These are phyloP conservation scores for Sminthopsis crassicaudata DNA, from an alignment of 2,113 vertebrate genomes.

Conservation along the genomic window DNA sequence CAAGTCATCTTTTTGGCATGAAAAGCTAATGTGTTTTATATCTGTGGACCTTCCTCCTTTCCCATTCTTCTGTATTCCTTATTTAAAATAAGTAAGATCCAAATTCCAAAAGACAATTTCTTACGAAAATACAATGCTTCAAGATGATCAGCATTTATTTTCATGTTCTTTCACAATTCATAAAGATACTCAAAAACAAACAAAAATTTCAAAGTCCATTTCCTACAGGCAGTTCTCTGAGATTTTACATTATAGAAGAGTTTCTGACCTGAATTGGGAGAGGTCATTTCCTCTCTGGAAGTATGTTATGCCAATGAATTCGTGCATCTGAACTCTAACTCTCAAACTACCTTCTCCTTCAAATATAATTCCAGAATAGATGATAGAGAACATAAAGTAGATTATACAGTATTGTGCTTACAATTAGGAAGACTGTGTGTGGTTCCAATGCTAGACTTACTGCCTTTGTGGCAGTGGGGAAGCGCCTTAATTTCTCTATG, in stretches of 20 bases:
- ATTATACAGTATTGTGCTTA: background rate
- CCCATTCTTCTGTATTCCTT: background rate
- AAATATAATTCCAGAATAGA: background rate
- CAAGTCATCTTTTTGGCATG: conserved; percentile 4
- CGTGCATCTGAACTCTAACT: background rate
- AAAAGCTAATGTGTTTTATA: conserved; percentile 62
- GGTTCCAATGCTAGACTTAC: background rate
- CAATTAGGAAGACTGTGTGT: background rate
- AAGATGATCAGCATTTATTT: conserved; percentile 49
- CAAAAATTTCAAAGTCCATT: conserved; percentile 38
- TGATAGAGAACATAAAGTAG: background rate
- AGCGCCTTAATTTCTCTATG: background rate
- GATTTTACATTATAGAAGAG: background rate
- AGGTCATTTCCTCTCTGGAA: background rate
- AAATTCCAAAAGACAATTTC: conserved; percentile 62
- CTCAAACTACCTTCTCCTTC: background rate
- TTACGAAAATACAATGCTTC: conserved; percentile 42
- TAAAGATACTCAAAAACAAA: conserved; percentile 46
- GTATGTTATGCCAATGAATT: background rate
- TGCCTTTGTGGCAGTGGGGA: background rate
- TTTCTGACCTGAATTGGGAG: background rate
- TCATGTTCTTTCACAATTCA: conserved; percentile 29
- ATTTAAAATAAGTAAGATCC: conserved; percentile 61
- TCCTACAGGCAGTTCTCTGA: background rate
- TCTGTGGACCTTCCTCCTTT: conserved; percentile 14